Conservation (phyloP, 2,113 vertebrate species). For the Hemiscyllium ocellatum region DNA sequence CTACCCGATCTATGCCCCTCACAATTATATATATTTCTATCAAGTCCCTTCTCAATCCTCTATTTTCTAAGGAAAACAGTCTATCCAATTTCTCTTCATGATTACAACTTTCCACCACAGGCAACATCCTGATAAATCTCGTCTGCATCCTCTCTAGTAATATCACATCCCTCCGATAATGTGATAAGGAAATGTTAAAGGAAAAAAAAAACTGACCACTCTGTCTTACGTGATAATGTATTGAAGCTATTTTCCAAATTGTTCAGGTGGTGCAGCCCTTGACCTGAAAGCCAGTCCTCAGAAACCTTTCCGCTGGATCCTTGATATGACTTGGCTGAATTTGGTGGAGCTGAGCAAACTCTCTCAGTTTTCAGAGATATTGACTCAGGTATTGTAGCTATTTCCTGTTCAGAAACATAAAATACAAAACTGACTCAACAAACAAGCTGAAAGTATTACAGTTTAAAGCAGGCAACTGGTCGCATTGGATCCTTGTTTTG, state of each 20-base stretch:
- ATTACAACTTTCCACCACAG: too few relatives aligned
- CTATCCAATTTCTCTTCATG: too few relatives aligned
- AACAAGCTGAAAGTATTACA: not conserved
- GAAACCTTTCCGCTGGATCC: conserved; percentile 62
- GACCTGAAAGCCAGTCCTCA: conserved; percentile 63
- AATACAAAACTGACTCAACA: not conserved
- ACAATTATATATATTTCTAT: too few relatives aligned
- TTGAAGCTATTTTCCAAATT: conserved; percentile 6
- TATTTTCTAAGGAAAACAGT: too few relatives aligned
- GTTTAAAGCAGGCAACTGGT: not conserved
- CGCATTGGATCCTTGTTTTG: not conserved
- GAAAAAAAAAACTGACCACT: too few relatives aligned
- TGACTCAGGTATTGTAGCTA: conserved; percentile 58
- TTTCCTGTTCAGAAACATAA: not conserved
- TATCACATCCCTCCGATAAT: too few relatives aligned
- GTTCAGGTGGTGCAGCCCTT: conserved; percentile 61
- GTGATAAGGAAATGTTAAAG: too few relatives aligned
- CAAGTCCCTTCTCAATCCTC: too few relatives aligned
- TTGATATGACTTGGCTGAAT: conserved; percentile 64
- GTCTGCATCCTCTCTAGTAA: too few relatives aligned
- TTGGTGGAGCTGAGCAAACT: conserved; percentile 64
- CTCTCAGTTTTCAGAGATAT: conserved; percentile 58
- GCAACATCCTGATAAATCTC: too few relatives aligned
- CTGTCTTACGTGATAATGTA: too few relatives aligned
- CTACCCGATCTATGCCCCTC: too few relatives aligned